A percentile compares a stretch with the other conserved stretches of the same genome.
phyloP scores from a whole-genome alignment of 2,888 invertebrate genomes.

The Micropterix aruncella region DNA sequence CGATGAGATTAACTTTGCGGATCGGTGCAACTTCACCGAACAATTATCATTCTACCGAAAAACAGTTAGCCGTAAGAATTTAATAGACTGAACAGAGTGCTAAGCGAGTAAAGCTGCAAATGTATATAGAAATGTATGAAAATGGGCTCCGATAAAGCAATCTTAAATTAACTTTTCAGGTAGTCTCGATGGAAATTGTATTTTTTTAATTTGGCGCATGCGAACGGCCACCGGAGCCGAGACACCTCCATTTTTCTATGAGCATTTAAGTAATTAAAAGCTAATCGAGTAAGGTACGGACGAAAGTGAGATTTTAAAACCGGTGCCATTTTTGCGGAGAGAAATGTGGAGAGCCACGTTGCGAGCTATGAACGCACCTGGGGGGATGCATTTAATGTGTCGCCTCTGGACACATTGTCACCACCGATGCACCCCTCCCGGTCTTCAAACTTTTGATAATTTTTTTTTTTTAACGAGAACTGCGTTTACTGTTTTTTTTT shows the following conservation, averaged over 20 bases:
- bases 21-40: no score
- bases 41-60: no score
- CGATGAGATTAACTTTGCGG: no score
- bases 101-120: background rate
- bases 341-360: no score
- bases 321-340: background rate
- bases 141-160: background rate
- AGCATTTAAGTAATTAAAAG: background rate
- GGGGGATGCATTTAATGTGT: no score
- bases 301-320: background rate
- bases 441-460: background rate
- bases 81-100: background rate
- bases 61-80: background rate
- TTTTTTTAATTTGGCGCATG: background rate
- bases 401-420: no score
- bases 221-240: background rate
- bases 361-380: no score
- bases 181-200: background rate
- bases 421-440: background rate
- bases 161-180: background rate
- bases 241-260: background rate
- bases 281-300: background rate
- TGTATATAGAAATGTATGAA: background rate
- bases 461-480: no score
- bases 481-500: slow-evolving; percentile 12